Percentiles rank a stretch among this genome's conserved stretches.
Evolutionary conservation across 2,113 vertebrate genomes (phyloP).

Genomic region (Platysteira castanea): DNA sequence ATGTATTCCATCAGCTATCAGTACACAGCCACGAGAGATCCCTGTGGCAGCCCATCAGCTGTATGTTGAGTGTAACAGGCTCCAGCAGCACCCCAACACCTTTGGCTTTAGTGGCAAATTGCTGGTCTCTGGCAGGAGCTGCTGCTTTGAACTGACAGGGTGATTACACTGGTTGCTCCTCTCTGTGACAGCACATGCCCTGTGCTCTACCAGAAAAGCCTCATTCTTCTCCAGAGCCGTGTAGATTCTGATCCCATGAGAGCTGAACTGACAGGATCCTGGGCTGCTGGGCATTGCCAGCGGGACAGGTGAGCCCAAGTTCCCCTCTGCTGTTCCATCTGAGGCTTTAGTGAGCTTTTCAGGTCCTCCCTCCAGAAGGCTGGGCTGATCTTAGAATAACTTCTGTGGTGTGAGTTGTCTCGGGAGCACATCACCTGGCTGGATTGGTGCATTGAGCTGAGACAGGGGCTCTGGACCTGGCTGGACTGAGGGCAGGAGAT

Average conservation of each 20-base stretch:
- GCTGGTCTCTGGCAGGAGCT: not conserved
- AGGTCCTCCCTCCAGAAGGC: not conserved
- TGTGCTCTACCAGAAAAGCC: not conserved
- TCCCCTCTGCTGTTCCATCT: not conserved
- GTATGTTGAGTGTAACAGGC: not conserved
- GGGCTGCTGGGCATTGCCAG: not conserved
- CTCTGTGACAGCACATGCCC: not conserved
- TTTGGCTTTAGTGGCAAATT: not conserved
- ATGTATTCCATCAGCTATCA: not conserved
- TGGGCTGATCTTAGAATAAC: not conserved
- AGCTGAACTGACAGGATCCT: not conserved
- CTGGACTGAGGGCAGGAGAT: not conserved
- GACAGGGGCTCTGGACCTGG: not conserved
- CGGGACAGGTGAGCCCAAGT: not conserved
- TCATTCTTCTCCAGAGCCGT: not conserved
- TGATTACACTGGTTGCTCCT: not conserved
- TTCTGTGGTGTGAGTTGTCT: not conserved
- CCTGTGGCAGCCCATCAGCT: not conserved
- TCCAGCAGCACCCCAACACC: not conserved
- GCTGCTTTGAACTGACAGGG: not conserved
- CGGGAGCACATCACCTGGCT: not conserved
- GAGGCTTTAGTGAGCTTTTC: not conserved
- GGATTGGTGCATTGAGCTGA: not conserved
- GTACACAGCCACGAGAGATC: not conserved
- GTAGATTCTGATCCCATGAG: not conserved